A percentile compares a stretch with the other conserved stretches of the same genome.
Conservation (phyloP, 2,113 vertebrate species). For the Motacilla alba region DNA sequence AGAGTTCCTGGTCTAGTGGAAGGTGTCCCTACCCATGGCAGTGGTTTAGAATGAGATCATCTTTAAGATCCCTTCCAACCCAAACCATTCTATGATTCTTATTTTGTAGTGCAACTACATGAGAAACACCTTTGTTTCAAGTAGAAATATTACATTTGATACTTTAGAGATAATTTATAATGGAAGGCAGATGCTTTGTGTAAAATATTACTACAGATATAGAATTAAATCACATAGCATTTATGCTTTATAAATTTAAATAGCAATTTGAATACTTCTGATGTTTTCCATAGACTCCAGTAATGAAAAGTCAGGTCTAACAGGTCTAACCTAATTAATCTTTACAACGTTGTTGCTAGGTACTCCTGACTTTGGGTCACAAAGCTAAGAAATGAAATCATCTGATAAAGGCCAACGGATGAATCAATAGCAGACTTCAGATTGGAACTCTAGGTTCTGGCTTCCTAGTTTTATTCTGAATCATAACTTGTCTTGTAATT, state of each 20-base stretch:
- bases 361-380: background rate
- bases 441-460: constrained; percentile 7
- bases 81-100: background rate
- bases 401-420: constrained; percentile 20
- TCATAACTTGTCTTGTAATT: background rate
- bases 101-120: background rate
- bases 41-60: background rate
- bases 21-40: background rate
- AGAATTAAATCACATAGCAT: background rate
- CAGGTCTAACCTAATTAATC: background rate
- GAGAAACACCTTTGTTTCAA: background rate
- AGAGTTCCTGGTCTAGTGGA: background rate
- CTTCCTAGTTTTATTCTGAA: background rate
- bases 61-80: background rate
- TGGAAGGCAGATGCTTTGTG: background rate
- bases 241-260: background rate
- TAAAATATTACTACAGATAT: background rate
- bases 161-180: background rate
- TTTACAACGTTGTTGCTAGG: background rate
- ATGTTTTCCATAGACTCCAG: background rate
- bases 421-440: background rate
- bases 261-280: background rate
- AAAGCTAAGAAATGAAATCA: background rate
- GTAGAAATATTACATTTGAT: background rate
- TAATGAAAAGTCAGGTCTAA: background rate